Base-by-base conservation (phyloP, 2,797 vertebrate genomes). In the Manis pentadactyla region DNA sequence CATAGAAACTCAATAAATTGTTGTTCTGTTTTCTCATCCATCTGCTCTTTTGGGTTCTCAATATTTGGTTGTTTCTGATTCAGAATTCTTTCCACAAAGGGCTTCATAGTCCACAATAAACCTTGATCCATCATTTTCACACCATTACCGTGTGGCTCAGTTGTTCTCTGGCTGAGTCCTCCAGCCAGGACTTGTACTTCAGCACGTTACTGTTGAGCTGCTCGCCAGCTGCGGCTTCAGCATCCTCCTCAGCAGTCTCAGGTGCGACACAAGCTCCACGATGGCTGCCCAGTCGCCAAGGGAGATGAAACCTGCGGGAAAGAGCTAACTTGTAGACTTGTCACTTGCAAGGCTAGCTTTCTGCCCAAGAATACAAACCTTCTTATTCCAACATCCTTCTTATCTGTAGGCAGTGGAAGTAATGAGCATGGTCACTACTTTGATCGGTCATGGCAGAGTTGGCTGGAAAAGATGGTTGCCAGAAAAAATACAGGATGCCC, bases 201-300 rank as follows among this genome's bases (percentile, higher is more conserved):
- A 99, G 96, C 93, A 97, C 97, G 68, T 99, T 99, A 0, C 96
- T 2, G 78, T 55, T 0, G 97, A 96, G 81, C 96, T 98, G 97
- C 74, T 98, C 94, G 99, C 98, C 55, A 99, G 99, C 98, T 99
- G 99, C 0, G 99, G 98, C 42, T 99, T 98, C 95, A 99, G 98
- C 98, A 99, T 99, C 86, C 99, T 97, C 99, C 99, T 97, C 99
- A 99, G 99, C 94, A 99, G 95, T 5, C 99, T 99, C 63, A 99
- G 98, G 2, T 95, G 98, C 93, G 99, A 91, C 19, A 99, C 99
- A 0, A 97, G 98, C 98, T 99, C 99, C 94, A 99, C 97, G 0
- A 99, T 99, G 0, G 93, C 98, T 0, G 99, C 99, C 99, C 99
- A 99, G 96, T 99, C 98, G 34, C 98, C 99, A 77, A 99, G 93